Base-by-base conservation (phyloP, 2,888 invertebrate genomes). In the Mythimna albipuncta region DNA sequence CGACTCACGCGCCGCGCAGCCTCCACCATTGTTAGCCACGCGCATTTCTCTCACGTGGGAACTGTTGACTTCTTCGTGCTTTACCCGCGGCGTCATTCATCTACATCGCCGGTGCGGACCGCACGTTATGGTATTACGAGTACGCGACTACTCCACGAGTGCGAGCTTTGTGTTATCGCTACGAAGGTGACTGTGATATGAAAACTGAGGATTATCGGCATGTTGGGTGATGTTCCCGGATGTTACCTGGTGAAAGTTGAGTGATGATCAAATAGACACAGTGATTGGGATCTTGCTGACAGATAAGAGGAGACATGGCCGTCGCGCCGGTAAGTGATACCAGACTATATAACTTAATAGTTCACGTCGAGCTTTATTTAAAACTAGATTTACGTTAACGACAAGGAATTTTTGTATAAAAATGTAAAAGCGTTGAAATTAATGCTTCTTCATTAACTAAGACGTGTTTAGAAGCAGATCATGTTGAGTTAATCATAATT, bases 41-140 rank as follows among this genome's bases (percentile, higher is more conserved):
- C 89, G 93, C 95, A 94, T 96, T 95, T 96, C 96, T 94, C 95
- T 93, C 91, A 91, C 95, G 96, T 96, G 96, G 93, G 96, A 96
- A 95, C 91, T 87, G 83, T 88, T 85, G 87, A 80, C 91, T 91
- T 92, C 88, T 92, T 92, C 91, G 95, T 95, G 95, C 91, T 91
- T 93, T 94, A 94, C 92, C 88, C 85, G 88, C 84, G 80, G 84
- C 87, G 88, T 91, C 87, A 91, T 94, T 92, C 91, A 90, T 88
- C 89, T 85, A 87, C 88, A 86, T 88, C 88, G 83, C 84, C 88
- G 84, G 89, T 84, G 89, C 84, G 87, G 91, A 86, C 86, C 89
- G 91, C 93, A 94, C 94, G 95, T 90, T 78, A 89, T 90, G 89
- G 79, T 69, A 82, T 77, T 76, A 72, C 71, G 57, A 58, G 79